phyloP scores from a whole-genome alignment of 2,797 vertebrate species.

The Thaleichthys pacificus region DNA sequence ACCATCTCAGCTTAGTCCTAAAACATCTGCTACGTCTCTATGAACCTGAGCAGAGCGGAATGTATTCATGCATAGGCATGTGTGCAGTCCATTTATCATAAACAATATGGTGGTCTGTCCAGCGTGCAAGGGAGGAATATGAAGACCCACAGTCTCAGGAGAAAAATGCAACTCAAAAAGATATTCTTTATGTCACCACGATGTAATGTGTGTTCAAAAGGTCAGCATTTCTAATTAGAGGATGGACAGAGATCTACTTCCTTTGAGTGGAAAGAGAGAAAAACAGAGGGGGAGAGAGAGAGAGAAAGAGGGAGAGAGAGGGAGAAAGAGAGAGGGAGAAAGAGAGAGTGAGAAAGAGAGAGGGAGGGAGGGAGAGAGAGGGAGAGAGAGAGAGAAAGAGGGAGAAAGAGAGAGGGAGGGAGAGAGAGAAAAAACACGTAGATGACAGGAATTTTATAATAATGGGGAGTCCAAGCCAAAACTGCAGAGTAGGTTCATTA shows the following conservation, averaged over 20 bases:
- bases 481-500: slow-evolving; percentile 58
- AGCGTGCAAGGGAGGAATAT: background rate
- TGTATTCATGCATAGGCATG: too few species aligned
- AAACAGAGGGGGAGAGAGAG: background rate
- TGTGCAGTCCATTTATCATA: too few species aligned
- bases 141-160: background rate
- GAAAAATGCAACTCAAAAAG: background rate
- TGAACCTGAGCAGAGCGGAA: too few species aligned
- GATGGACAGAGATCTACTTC: slow-evolving; percentile 10
- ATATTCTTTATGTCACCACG: slow-evolving; percentile 40
- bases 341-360: too few species aligned
- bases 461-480: slow-evolving; percentile 46
- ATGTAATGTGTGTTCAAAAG: slow-evolving; percentile 22
- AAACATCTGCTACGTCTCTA: background rate
- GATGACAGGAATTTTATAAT: slow-evolving; percentile 30
- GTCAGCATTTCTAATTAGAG: slow-evolving; percentile 45
- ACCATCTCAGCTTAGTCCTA: background rate
- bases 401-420: slow-evolving; percentile 1
- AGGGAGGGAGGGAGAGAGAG: background rate
- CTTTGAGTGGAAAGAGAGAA: slow-evolving; percentile 9
- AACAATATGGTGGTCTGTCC: too few species aligned
- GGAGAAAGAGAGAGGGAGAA: background rate
- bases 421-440: slow-evolving; percentile 13
- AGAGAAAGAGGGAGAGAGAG: slow-evolving; percentile 2
- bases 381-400: slow-evolving; percentile 1